Percentiles rank a stretch among this genome's conserved stretches.
phyloP scores from a whole-genome alignment of 2,888 invertebrate genomes.

The Tenthredo mesomela region DNA sequence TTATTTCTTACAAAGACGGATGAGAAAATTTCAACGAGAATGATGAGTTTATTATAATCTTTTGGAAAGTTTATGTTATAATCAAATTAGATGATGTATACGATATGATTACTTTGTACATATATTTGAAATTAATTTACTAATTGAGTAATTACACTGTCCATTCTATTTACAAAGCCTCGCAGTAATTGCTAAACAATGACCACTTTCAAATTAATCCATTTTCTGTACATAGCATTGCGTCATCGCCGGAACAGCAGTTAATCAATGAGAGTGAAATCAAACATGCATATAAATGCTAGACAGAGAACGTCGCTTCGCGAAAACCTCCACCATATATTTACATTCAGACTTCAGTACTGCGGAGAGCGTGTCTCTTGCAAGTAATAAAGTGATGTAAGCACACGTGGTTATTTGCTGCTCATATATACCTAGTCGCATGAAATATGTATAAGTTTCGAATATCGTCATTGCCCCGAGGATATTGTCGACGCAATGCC shows the following conservation, averaged over 20 bases:
- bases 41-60: background rate
- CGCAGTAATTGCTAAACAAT: slow-evolving; percentile 21
- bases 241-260: background rate
- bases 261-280: slow-evolving; percentile 47
- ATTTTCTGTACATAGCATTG: background rate
- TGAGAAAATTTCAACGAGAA: background rate
- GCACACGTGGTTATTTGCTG: slow-evolving; percentile 2
- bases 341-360: background rate
- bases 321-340: background rate
- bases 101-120: background rate
- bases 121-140: slow-evolving; percentile 36
- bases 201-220: slow-evolving; percentile 12
- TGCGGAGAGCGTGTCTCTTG: background rate
- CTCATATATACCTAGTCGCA: background rate
- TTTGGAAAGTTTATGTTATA: background rate
- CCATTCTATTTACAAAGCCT: background rate
- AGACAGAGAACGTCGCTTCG: background rate
- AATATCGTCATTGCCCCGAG: background rate
- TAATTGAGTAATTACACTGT: slow-evolving; percentile 9
- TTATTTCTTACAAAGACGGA: background rate
- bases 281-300: slow-evolving; percentile 21
- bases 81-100: background rate
- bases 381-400: background rate
- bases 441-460: background rate
- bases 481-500: background rate